Base-by-base conservation (phyloP, 2,888 invertebrate species). In the Chrysolina haemoptera region DNA sequence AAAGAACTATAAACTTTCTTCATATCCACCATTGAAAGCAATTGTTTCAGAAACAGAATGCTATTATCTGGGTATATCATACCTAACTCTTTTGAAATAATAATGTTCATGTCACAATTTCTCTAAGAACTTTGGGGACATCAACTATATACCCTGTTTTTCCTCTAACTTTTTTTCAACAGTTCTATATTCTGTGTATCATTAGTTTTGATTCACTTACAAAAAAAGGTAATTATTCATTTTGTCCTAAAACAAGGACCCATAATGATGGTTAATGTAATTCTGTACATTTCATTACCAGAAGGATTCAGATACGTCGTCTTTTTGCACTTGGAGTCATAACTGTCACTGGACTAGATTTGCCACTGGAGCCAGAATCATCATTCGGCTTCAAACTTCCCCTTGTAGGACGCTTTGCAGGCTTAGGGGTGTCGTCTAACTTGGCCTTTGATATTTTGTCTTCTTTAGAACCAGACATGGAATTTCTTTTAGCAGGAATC, bases 361-460 rank as follows among this genome's bases (percentile, higher is more conserved):
- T 88, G 14, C 87, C 87, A 79, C 84, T 86, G n/a, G 85, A 86
- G 67, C 83, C 83, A 16, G 82, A 83, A 76, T 88, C 88, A 75
- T 89, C 89, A 59, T 77, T 80, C 20, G 88, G 84, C 81, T 89
- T 89, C 48, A 88, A 81, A 77, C 88, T 88, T 18, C 89, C 89
- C 75, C 89, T 84, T 10, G 88, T 88, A 6, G 89, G 88, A 50
- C 89, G 77, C 62, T 89, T 88, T 14, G 79, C 75, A 16, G 84
- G 80, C 77, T 87, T 85, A 5, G 85, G 85, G 6, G 85, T 84
- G 35, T 87, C 87, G 14, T 87, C 86, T 62, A 67, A 79, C 73
- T 84, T 84, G 73, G 68, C 77, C 83, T 76, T 85, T 75, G 67
- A 83, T 82, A 74, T 82, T 69, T 83, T 84, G 11, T 84, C 83